Evolutionary conservation across 2,888 invertebrate species (phyloP), one percentile per base, ranked within the genome.

Genomic region (Cecidostiba fungosa): DNA sequence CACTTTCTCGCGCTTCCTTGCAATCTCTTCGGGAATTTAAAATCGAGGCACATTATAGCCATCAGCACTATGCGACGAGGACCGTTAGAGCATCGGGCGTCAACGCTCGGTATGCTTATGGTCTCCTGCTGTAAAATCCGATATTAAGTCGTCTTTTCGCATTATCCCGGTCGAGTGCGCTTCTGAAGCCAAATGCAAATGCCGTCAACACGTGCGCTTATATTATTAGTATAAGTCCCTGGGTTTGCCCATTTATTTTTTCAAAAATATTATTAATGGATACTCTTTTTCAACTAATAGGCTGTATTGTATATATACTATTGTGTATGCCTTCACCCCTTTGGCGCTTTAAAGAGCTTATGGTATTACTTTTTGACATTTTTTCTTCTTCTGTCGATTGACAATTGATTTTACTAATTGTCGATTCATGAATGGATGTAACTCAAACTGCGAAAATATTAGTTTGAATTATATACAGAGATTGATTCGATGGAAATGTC

Each of bases 131-230:
- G 32, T 36, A 77, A 77, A 77, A 36, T 77, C 77, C 77, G 32
- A 77, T 39, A 59, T 62, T 77, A 77, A 72, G 70, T 72, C 70
- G n/a, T 72, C 32, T 69, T 36, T 36, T 76, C n/a, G 50, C 1
- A 76, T 74, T 76, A 76, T 54, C 36, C 54, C 39, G 77, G 77
- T 59, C 77, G 59, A 62, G 14, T n/a, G 77, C 36, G 77, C 36
- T 32, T 23, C n/a, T 3, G 36, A 62, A 62, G 59, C 29, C 19
- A 29, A 39, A 62, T 26, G 36, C 62, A 77, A 77, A 77, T 77
- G 32, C 77, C 62, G 19, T 62, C 36, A 39, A 32, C 77, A 36
- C 77, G 77, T 62, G 62, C 50, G 16, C 59, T 77, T 77, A n/a
- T n/a, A n/a, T n/a, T n/a, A n/a, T n/a, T n/a, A 36, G 19, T 32